Evolutionary conservation across 1,140 invertebrate genomes (phyloP).

Genomic region (Scaptomyza montana): DNA sequence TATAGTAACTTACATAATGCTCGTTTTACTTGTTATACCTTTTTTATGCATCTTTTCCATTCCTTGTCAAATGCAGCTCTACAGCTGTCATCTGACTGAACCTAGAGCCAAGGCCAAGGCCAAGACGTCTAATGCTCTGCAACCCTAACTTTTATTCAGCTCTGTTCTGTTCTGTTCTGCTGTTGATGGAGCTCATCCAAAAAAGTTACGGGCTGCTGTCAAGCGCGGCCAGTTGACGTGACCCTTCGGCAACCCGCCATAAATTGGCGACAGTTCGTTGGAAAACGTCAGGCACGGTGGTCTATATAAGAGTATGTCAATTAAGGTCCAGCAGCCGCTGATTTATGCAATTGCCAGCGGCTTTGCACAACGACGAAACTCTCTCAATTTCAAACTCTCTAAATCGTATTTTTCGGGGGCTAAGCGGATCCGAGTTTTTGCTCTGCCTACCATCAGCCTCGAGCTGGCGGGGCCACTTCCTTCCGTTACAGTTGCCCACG

Average conservation of each 20-base stretch:
- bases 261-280: slow-evolving; percentile 73
- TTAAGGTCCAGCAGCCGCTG: slow-evolving; percentile 62
- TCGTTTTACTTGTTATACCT: no score
- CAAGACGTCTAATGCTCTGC: background rate
- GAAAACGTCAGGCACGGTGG: slow-evolving; percentile 72
- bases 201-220: slow-evolving; percentile 70
- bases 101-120: background rate
- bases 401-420: slow-evolving; percentile 12
- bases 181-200: background rate
- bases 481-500: slow-evolving; percentile 75
- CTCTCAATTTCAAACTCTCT: slow-evolving; percentile 10
- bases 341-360: slow-evolving; percentile 72
- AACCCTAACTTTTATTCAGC: background rate
- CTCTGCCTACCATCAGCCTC: slow-evolving; percentile 19
- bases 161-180: background rate
- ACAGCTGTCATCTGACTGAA: background rate
- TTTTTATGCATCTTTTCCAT: background rate
- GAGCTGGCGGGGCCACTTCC: slow-evolving; percentile 54
- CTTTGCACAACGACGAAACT: slow-evolving; percentile 10
- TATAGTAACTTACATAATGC: no score
- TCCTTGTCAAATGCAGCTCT: background rate
- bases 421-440: background rate
- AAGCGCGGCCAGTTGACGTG: slow-evolving; percentile 68
- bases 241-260: slow-evolving; percentile 64
- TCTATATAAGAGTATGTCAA: slow-evolving; percentile 72